Evolutionary conservation across 2,797 vertebrate species (phyloP), one percentile per base, ranked within the genome.

Genomic region (Notolabrus celidotus): DNA sequence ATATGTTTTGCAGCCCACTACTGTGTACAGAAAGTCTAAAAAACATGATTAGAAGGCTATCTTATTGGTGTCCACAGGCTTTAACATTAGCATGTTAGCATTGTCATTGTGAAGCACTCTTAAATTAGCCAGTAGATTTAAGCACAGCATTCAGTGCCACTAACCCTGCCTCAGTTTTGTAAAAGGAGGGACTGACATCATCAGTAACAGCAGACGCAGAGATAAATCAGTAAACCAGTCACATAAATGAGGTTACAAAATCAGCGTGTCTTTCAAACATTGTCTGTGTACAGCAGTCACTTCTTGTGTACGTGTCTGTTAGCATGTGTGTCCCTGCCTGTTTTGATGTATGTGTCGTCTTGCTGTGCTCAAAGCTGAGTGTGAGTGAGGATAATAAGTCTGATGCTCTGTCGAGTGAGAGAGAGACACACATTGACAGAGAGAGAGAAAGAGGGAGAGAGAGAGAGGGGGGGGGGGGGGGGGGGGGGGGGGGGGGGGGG

Each of bases 361-460:
- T 71, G 61, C 63, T 74, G 71, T 62, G 66, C 67, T 82, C 55
- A 39, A 79, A 68, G 67, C 46, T n/a, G 71, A 81, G 79, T 82
- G 72, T 70, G 74, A 86, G 74, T 84, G 71, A 72, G 78, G 71
- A 87, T 88, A 88, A 86, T 84, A 80, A 75, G 74, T 82, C 66
- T 83, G 83, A 87, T 88, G 84, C 33, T 72, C 53, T 61, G 72
- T 53, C 76, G 71, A 80, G 80, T 56, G 76, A 83, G 71, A 66
- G 69, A 76, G 55, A 62, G 45, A 75, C 6, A 54, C 45, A 77
- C 65, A 78, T 43, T 77, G 31, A 64, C 46, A 82, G 25, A 47
- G 42, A 53, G n/a, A 45, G 22, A 50, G 27, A 59, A 66, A 81
- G 65, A 74, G 51, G 74, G 51, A 62, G 53, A 78, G 41, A 59